These are phyloP conservation scores for Perdix hodgsoniae DNA, from an alignment of 2,797 vertebrate species.

Conservation along the genomic window DNA sequence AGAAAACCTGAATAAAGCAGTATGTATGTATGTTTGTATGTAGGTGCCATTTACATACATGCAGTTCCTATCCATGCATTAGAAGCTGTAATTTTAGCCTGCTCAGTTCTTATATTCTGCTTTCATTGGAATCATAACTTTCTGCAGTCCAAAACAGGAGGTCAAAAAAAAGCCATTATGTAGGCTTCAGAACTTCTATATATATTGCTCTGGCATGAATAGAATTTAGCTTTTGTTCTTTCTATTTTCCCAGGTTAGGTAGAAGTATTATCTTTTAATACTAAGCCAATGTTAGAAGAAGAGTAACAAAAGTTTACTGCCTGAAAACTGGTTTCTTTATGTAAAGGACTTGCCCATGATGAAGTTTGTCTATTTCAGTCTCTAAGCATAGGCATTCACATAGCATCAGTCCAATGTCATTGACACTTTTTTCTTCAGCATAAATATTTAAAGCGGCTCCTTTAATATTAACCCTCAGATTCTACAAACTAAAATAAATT, in stretches of 20 bases:
- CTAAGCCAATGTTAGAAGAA: background rate
- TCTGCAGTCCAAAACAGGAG: conserved; percentile 9
- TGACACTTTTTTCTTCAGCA: background rate
- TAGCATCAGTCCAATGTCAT: background rate
- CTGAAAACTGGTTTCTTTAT: background rate
- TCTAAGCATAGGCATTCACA: background rate
- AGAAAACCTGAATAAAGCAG: conserved; percentile 16
- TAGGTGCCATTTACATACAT: conserved; percentile 27
- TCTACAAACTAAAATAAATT: background rate
- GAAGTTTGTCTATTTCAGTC: background rate
- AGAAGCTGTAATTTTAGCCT: background rate
- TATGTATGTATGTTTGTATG: background rate
- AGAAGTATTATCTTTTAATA: background rate
- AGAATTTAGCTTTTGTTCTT: conserved; percentile 7
- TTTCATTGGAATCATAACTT: background rate
- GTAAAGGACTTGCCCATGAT: background rate
- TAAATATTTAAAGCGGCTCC: background rate
- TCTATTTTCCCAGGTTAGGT: background rate
- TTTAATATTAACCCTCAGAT: background rate
- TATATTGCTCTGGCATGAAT: background rate
- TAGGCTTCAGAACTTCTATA: background rate
- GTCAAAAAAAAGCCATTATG: conserved; percentile 4
- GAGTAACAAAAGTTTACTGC: background rate
- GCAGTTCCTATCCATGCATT: background rate
- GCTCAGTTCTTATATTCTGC: background rate